Base-by-base conservation (phyloP, 1,140 invertebrate species). In the Papilio polytes region DNA sequence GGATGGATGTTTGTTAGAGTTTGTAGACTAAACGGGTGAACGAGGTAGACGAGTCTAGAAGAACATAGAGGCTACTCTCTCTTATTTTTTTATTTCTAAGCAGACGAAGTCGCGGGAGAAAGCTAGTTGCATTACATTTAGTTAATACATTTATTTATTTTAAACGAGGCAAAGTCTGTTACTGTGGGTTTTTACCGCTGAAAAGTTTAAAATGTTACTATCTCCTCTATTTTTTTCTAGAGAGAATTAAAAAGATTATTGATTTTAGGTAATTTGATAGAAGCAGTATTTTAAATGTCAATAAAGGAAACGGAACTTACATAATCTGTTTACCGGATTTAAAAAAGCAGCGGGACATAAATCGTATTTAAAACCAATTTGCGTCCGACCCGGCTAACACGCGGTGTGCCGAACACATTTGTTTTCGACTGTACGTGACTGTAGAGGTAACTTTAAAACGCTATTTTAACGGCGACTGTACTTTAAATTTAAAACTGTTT, bases 331-430 rank as follows among this genome's bases (percentile, higher is more conserved):
- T n/a, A 26, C 26, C 26, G 26, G 26, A 26, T 26, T 26, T 26
- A 26, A 26, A 26, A n/a, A 26, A 26, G 26, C 26, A 26, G 26
- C 26, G 26, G 26, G 26, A 26, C 80, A 84, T 85, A 86, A 86
- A 84, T 86, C 85, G 83, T 26, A 78, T 85, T 82, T 82, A 82
- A 85, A 80, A 82, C 74, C 78, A 81, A 84, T 80, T 82, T 82
- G 56, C 76, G 76, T 20, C 41, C 36, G 41, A 56, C 2, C 44
- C 74, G 46, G 2, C 22, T 48, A 18, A 31, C 74, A 18, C 51
- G 48, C 26, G 74, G 46, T 22, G 74, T 51, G 48, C 31, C 26
- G 51, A 77, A 77, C n/a, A 53, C 46, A 77, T 77, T 77, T 77
- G 74, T 77, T 77, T 59, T 77, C 74, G 74, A 77, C 48, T 77